phyloP scores from a whole-genome alignment of 2,888 invertebrate genomes.

The Scaptomyza reducta region DNA sequence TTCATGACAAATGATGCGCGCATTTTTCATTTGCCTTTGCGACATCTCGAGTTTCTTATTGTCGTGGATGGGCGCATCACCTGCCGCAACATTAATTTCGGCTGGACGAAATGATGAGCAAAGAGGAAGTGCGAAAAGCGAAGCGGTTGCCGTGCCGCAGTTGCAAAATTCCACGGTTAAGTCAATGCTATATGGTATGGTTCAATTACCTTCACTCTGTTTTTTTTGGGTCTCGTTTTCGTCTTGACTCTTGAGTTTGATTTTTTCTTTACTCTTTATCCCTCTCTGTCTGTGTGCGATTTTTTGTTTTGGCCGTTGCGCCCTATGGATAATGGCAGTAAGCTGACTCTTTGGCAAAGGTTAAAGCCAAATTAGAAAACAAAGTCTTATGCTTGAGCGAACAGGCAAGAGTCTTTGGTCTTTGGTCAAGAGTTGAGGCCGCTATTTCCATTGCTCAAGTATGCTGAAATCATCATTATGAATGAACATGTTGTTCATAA shows the following conservation, averaged over 20 bases:
- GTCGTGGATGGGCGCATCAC: slow-evolving; percentile 16
- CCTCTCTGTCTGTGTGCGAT: neutral
- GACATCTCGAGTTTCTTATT: neutral
- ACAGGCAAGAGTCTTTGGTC: slow-evolving; percentile 52
- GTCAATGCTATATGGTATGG: slow-evolving; percentile 73
- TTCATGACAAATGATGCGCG: slow-evolving; percentile 77
- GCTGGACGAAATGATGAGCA: slow-evolving; percentile 3
- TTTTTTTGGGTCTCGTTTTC: slow-evolving; percentile 34
- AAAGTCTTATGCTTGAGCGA: slow-evolving; percentile 70
- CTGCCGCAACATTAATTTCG: slow-evolving; percentile 12
- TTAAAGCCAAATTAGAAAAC: slow-evolving; percentile 73
- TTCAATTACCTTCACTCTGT: slow-evolving; percentile 67
- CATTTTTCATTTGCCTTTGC: slow-evolving; percentile 59
- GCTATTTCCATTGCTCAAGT: slow-evolving; percentile 44
- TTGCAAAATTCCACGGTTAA: slow-evolving; percentile 49
- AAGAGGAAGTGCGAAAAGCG: slow-evolving; percentile 28
- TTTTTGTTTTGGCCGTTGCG: slow-evolving; percentile 9
- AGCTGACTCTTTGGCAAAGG: slow-evolving; percentile 57
- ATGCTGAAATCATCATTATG: slow-evolving; percentile 40
- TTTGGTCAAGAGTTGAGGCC: slow-evolving; percentile 56
- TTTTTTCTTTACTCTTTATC: neutral
- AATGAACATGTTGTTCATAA: slow-evolving; percentile 18
- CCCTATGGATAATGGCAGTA: slow-evolving; percentile 46
- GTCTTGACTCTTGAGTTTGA: slow-evolving; percentile 18
- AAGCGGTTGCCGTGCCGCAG: slow-evolving; percentile 32